Evolutionary conservation across 2,888 invertebrate genomes (phyloP).

Genomic region (Aspidiotus destructor): DNA sequence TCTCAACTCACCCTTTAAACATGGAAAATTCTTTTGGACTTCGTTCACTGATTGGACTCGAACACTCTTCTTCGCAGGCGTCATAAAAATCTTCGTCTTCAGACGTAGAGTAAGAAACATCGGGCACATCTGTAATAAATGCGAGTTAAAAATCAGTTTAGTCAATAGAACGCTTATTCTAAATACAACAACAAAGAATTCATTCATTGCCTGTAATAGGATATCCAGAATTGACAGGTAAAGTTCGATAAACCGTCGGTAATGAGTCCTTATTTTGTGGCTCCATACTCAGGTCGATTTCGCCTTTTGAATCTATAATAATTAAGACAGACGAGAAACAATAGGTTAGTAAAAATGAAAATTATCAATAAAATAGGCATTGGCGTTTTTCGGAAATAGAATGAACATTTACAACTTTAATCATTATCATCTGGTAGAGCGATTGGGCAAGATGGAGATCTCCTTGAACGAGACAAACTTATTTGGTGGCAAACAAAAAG

Average conservation of each 20-base stretch:
- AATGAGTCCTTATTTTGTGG: constrained; percentile 18
- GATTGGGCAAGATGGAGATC: too few species aligned
- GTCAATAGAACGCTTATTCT: too few species aligned
- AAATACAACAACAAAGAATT: too few species aligned
- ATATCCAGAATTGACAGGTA: constrained; percentile 22
- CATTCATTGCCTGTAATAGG: constrained; percentile 10
- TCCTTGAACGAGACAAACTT: too few species aligned
- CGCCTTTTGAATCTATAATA: constrained; percentile 22
- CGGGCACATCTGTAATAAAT: constrained; percentile 50
- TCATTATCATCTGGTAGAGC: too few species aligned
- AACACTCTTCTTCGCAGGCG: constrained; percentile 49
- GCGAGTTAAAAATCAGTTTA: too few species aligned
- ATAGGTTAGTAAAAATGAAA: too few species aligned
- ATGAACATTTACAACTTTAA: too few species aligned
- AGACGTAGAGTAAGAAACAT: constrained; percentile 93
- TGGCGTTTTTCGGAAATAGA: too few species aligned
- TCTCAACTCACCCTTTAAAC: constrained; percentile 14
- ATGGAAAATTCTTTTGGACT: neutral
- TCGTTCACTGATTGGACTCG: neutral
- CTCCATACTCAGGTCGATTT: constrained; percentile 24
- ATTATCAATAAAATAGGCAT: too few species aligned
- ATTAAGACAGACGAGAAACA: neutral
- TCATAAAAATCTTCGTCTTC: constrained; percentile 94
- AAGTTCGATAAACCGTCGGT: constrained; percentile 15
- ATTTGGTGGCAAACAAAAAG: too few species aligned